Base-by-base conservation (phyloP, 2,797 vertebrate genomes). In the Alca torda region DNA sequence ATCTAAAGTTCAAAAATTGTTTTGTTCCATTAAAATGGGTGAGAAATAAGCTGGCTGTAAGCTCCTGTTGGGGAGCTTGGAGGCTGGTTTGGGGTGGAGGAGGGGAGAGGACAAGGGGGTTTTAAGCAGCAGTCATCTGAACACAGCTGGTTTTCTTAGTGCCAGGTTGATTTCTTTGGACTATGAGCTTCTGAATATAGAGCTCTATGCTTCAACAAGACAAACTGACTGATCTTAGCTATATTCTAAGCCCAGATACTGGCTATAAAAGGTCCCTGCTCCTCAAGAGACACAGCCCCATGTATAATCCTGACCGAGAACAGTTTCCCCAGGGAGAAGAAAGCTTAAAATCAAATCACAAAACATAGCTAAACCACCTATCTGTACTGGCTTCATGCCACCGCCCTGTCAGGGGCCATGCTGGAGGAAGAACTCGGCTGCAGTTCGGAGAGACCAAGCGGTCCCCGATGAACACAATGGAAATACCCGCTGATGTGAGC, bases 1-100 rank as follows among this genome's bases (percentile, higher is more conserved):
- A 96, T 93, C 89, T 93, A 72, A 94, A 97, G 94, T 95, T 97
- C 87, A 95, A 95, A 97, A 95, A 95, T 95, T 94, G 96, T 97
- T 98, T 96, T 96, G 96, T 97, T 97, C 87, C 90, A 85, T 70
- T 85, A 89, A 93, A 95, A 88, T 81, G 88, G 87, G 89, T 95
- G 95, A 95, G 90, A 95, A 97, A 90, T 83, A 92, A 74, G 63
- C 83, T 89, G 79, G 84, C 77, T 93, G 94, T 89, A 95, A 93
- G 95, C 56, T 82, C 51, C 80, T 84, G 60, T 39, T 84, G 54
- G 39, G 60, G 14, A 14, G 13, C 45, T 84, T 77, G 67, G 48
- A 89, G 51, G 39, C 69, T 84, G 67, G 53, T 76, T 81, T 48
- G 54, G 33, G 39, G 9, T 26, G 88, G 84, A 25, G 92, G 70